Conservation (phyloP, 2,888 invertebrate species). For the Cerastis leucographa region DNA sequence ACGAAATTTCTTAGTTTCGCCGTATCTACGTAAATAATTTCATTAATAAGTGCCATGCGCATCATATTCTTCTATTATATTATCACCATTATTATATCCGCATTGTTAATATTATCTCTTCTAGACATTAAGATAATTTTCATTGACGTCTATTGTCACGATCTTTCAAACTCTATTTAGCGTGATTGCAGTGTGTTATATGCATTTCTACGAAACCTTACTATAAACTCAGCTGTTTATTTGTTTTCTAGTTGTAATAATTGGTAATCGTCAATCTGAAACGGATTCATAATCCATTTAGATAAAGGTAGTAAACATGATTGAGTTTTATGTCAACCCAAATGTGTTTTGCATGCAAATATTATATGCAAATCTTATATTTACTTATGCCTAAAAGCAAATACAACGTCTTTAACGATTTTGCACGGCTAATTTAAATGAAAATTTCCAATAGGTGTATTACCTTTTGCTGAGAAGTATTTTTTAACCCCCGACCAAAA, state of each 20-base stretch:
- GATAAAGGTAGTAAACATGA: not conserved
- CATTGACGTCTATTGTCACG: constrained; percentile 71
- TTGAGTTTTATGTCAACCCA: not conserved
- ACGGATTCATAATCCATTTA: not conserved
- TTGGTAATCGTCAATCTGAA: too few species aligned
- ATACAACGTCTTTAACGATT: not conserved
- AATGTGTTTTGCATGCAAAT: too few species aligned
- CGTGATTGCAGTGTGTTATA: constrained; percentile 69
- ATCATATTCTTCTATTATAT: constrained; percentile 15
- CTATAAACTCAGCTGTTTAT: constrained; percentile 1
- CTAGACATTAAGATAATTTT: constrained; percentile 56
- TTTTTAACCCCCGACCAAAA: too few species aligned
- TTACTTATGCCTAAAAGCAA: too few species aligned
- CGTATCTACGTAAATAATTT: not conserved
- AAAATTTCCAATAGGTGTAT: not conserved
- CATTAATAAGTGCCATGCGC: not conserved
- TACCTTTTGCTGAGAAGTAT: not conserved
- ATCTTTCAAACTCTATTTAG: constrained; percentile 64
- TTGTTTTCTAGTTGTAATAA: constrained; percentile 14
- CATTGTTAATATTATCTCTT: constrained; percentile 44
- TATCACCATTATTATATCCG: constrained; percentile 20
- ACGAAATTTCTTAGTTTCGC: not conserved
- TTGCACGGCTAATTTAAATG: too few species aligned
- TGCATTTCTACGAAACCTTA: constrained; percentile 5
- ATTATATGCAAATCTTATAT: not conserved